phyloP scores from a whole-genome alignment of 1,140 invertebrate genomes.

The Caenorhabditis briggsae region DNA sequence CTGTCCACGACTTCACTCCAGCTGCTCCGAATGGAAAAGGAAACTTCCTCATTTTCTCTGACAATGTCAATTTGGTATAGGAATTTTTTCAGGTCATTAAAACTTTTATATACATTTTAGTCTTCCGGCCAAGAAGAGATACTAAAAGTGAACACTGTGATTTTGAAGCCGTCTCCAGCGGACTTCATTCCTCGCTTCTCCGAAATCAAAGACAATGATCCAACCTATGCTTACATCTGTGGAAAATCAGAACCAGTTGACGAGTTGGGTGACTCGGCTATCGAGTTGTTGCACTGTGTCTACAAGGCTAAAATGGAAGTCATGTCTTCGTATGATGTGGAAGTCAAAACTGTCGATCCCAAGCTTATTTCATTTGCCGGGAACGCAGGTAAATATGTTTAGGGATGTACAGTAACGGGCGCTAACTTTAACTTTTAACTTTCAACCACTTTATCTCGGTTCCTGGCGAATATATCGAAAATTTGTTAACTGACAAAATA shows the following conservation, averaged over 20 bases:
- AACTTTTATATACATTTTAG: neutral
- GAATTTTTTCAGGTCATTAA: too few relatives aligned
- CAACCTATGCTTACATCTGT: neutral
- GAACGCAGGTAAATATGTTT: neutral
- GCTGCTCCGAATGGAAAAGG: neutral
- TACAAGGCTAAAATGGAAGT: neutral
- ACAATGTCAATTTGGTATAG: neutral
- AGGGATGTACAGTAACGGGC: too few relatives aligned
- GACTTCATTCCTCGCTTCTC: slow-evolving; percentile 34
- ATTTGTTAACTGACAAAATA: too few relatives aligned
- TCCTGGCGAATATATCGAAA: too few relatives aligned
- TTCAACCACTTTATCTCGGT: neutral
- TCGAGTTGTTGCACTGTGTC: neutral
- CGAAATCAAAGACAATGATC: neutral
- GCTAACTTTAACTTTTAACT: neutral
- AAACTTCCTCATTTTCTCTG: neutral
- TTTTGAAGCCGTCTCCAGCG: neutral
- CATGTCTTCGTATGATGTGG: neutral
- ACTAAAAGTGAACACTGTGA: neutral
- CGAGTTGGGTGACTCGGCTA: neutral
- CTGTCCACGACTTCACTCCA: slow-evolving; percentile 20
- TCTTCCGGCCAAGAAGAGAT: neutral
- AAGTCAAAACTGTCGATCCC: neutral
- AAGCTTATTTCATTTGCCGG: neutral
- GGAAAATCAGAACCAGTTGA: slow-evolving; percentile 27